Percentiles rank a stretch among this genome's conserved stretches.
These are phyloP conservation scores for Opisthocomus hoazin DNA, from an alignment of 2,113 vertebrate species.

Conservation along the genomic window DNA sequence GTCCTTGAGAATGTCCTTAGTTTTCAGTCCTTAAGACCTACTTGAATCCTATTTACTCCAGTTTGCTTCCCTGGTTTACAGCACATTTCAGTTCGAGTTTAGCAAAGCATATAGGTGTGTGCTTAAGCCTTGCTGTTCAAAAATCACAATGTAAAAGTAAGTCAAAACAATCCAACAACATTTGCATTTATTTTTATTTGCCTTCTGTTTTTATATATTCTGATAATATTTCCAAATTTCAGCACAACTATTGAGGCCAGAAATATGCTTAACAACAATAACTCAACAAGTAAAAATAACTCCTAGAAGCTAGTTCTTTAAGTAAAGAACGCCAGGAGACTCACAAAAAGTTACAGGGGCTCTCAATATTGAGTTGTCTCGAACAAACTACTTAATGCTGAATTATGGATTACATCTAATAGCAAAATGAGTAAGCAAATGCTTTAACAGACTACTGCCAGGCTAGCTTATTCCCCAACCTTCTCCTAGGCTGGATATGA, in stretches of 20 bases:
- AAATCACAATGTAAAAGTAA: not conserved
- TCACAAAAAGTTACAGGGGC: not conserved
- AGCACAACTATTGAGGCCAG: not conserved
- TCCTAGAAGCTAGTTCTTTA: not conserved
- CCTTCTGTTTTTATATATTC: not conserved
- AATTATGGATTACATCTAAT: slow-evolving; percentile 14
- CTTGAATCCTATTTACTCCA: not conserved
- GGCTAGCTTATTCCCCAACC: not conserved
- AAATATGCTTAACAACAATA: not conserved
- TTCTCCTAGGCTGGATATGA: not conserved
- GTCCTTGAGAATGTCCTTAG: not conserved
- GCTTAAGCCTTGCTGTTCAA: not conserved
- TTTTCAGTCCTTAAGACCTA: not conserved
- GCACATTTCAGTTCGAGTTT: not conserved
- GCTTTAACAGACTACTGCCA: not conserved
- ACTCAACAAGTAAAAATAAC: not conserved
- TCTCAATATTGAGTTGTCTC: not conserved
- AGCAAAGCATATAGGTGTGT: not conserved
- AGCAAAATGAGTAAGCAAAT: slow-evolving; percentile 29
- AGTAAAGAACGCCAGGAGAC: not conserved
- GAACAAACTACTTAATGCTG: not conserved
- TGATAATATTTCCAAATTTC: not conserved
- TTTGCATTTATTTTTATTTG: not conserved
- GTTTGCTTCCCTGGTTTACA: not conserved
- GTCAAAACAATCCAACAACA: not conserved